phyloP scores from a whole-genome alignment of 23 tunicate genomes.

The Clavelina lepadiformis region DNA sequence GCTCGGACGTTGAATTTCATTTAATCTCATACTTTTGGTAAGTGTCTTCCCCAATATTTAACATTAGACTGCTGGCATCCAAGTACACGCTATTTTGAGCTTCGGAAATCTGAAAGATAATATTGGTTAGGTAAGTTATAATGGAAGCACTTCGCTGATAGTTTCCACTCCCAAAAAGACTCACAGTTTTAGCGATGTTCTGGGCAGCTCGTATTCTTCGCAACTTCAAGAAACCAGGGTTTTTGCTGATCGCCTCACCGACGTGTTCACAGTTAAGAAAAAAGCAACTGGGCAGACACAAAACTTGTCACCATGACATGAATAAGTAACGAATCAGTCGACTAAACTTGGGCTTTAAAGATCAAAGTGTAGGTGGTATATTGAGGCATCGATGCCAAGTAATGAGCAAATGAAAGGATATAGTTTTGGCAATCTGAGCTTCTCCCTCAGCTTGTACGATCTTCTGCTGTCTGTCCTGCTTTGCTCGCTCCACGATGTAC shows the following conservation, averaged over 20 bases:
- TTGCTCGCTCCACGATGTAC: conserved; percentile 86
- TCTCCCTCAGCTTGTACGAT: conserved; percentile 99
- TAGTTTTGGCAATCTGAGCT: conserved; percentile 90
- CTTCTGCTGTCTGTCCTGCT: conserved; percentile 93
- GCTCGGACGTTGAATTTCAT: no score
- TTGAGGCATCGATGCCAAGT: background rate
- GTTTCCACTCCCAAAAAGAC: background rate
- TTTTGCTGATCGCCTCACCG: conserved; percentile 92
- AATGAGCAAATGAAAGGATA: conserved; percentile 75
- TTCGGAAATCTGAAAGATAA: conserved; percentile 66
- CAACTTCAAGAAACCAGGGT: conserved; percentile 92
- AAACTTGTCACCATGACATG: background rate
- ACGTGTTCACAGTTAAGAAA: conserved; percentile 42
- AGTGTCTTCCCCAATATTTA: conserved; percentile 53
- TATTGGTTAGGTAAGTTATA: background rate
- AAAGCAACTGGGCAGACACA: background rate
- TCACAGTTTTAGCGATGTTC: conserved; percentile 82
- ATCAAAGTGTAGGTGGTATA: background rate
- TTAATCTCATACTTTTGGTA: conserved; percentile 26
- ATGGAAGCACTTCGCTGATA: background rate
- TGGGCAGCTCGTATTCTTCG: conserved; percentile 87
- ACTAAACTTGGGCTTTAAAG: background rate
- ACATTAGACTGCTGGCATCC: conserved; percentile 82
- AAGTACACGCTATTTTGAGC: conserved; percentile 85
- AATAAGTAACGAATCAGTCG: background rate